Base-by-base conservation (phyloP, 30 jellyfish, hydroid and myxozoan genomes). In the Hydractinia symbiolongicarpus region DNA sequence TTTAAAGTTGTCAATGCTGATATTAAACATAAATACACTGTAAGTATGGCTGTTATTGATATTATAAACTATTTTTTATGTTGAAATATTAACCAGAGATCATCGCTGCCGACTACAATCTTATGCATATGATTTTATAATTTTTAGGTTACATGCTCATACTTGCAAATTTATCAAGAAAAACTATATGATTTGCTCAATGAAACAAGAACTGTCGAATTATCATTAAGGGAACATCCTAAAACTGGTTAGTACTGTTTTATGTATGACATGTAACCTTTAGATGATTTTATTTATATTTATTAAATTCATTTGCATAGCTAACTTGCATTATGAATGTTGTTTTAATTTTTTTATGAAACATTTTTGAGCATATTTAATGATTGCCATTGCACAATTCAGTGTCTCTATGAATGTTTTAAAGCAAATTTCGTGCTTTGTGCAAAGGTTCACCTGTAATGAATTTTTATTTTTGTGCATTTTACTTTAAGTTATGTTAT, bases 161-260 rank as follows among this genome's bases (percentile, higher is more conserved):
- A 93, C 85, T 78, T 93, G 81, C 98, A 93, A 87, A 93, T 93
- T 79, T 93, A 93, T 68, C 98, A 93, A 80, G 98, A 93, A 54
- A 93, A 93, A 77, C 86, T 93, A 52, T 93, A 83, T 88, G 98
- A 93, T 84, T 83, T 93, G 53, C 71, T 93, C 21, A 93, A 93
- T 69, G 95, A 95, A 6, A 93, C 96, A 9, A 73, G 98, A 80
- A 93, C 98, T 10, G 95, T 93, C 11, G 96, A 93, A 70, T 89
- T 93, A 2, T 93, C 98, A 4, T 82, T 93, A 9, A 67, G 98
- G 53, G 96, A 93, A 56, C 98, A 93, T 54, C 98, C 98, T 6
- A 93, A 93, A 81, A 68, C 89, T 67, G 98, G 98, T 93, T 66
- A 50, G 91, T 53, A 54, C 11, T 7, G 40, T 51, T 66, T 51